Percentiles rank a stretch among this genome's conserved stretches.
Evolutionary conservation across 2,888 invertebrate species (phyloP).

Genomic region (Aromia moschata): DNA sequence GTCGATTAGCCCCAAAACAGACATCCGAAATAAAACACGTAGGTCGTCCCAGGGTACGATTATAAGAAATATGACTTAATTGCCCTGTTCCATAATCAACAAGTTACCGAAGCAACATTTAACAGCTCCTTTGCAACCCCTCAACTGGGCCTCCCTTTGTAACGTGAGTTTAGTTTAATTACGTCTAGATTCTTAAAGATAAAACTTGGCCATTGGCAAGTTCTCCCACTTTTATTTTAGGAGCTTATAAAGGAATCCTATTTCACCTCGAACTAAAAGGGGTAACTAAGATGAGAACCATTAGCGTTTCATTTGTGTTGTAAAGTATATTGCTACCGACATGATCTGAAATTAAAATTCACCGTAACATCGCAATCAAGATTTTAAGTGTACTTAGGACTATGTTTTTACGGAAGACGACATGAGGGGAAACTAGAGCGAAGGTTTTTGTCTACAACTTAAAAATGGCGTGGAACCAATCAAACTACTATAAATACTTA

Average conservation of each 20-base stretch:
- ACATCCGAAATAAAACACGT: too few species aligned
- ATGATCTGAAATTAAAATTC: neutral
- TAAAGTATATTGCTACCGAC: neutral
- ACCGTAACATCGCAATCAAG: neutral
- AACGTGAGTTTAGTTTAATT: constrained; percentile 12
- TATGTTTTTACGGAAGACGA: too few species aligned
- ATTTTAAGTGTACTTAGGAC: too few species aligned
- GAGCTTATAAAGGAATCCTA: neutral
- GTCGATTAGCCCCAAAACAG: too few species aligned
- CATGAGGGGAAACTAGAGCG: too few species aligned
- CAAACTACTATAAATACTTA: too few species aligned
- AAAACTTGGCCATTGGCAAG: constrained; percentile 15
- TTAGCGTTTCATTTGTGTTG: neutral
- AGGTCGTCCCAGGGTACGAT: too few species aligned
- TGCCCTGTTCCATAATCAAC: constrained; percentile 24
- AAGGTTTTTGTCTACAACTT: too few species aligned
- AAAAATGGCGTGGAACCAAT: too few species aligned
- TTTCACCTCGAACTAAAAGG: neutral
- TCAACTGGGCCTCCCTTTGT: constrained; percentile 9
- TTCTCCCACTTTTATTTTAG: constrained; percentile 6
- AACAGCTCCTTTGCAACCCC: constrained; percentile 11
- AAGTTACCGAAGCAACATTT: constrained; percentile 21
- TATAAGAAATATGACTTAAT: constrained; percentile 19
- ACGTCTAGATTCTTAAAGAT: constrained; percentile 4
- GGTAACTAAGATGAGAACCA: neutral